Evolutionary conservation across 1,140 invertebrate genomes (phyloP).

Genomic region (Paracyclopina nana): DNA sequence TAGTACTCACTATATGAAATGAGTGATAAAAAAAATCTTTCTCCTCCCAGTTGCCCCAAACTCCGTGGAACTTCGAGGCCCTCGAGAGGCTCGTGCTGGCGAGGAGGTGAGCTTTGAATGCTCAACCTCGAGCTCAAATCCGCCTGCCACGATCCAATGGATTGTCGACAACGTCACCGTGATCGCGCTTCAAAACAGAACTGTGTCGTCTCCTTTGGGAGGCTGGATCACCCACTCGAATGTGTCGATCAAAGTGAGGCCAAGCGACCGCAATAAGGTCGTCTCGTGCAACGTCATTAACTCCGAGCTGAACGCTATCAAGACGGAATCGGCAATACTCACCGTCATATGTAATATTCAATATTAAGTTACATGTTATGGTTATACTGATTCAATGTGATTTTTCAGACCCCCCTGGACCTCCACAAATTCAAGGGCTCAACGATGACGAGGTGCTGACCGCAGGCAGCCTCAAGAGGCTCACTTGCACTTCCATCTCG

Average conservation of each 20-base stretch:
- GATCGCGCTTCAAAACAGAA: background rate
- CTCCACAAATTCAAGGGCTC: conserved; percentile 8
- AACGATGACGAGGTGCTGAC: conserved; percentile 28
- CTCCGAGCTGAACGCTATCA: conserved; percentile 59
- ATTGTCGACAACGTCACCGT: conserved; percentile 18
- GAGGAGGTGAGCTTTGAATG: conserved; percentile 67
- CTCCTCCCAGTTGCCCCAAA: conserved; percentile 17
- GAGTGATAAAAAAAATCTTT: conserved; percentile 1
- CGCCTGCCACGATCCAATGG: conserved; percentile 66
- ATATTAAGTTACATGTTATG: background rate
- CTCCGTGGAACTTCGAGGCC: conserved; percentile 18
- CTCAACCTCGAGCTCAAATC: conserved; percentile 70
- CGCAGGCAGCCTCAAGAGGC: conserved; percentile 58
- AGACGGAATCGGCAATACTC: conserved; percentile 66
- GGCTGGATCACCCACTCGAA: conserved; percentile 78
- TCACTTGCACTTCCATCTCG: conserved; percentile 72
- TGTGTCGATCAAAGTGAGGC: conserved; percentile 55
- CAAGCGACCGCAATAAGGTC: conserved; percentile 49
- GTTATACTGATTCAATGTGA: background rate
- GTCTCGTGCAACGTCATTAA: conserved; percentile 72
- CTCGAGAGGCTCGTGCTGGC: conserved; percentile 55
- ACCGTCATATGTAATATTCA: conserved; percentile 70
- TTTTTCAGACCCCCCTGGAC: conserved; percentile 6
- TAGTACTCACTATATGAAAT: too few species aligned
- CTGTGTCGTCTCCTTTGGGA: conserved; percentile 26